Base-by-base conservation (phyloP, 2,113 vertebrate genomes). In the Megaceryle torquata region DNA sequence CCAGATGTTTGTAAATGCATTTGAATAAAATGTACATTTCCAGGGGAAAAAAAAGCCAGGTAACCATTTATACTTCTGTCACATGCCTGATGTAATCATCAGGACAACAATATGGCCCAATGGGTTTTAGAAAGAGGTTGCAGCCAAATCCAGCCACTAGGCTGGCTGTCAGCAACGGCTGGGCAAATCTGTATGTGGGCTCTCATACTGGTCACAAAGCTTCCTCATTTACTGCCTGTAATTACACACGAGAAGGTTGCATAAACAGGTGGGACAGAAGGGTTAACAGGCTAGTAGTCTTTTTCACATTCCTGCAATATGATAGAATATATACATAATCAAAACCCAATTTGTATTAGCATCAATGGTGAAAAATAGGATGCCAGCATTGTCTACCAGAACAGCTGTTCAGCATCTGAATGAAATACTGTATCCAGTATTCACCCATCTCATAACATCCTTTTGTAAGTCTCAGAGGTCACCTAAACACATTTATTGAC, bases 401-500 rank as follows among this genome's bases (percentile, higher is more conserved):
- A 86, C 96, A 96, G 92, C 95, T 96, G 93, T 60, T 96, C 81
- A 0, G 93, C 86, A 96, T 92, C 93, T 75, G 93, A 96, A 93
- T 93, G 86, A 93, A 96, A 97, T 91, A 96, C 80, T 72, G 88
- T 41, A 92, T 84, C 92, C 88, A 86, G 71, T 75, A 57, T 57
- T 96, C 95, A 95, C 95, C 93, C 92, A 97, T 93, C 88, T 97
- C 96, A 84, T 95, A 96, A 96, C 88, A 94, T 94, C 86, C 88
- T 90, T 92, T 89, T 91, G 72, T 91, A 96, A 94, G 93, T 76
- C 96, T 95, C 96, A 61, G 80, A 95, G 96, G 96, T 96, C 96
- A 95, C 65, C 93, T 97, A 97, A 97, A 89, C 44, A 72, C 86
- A 82, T 95, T 96, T 95, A 97, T 94, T 96, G 96, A 97, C 91